A percentile compares a stretch with the other conserved stretches of the same genome.
phyloP scores from a whole-genome alignment of 2,113 vertebrate species.

The Cervus canadensis region DNA sequence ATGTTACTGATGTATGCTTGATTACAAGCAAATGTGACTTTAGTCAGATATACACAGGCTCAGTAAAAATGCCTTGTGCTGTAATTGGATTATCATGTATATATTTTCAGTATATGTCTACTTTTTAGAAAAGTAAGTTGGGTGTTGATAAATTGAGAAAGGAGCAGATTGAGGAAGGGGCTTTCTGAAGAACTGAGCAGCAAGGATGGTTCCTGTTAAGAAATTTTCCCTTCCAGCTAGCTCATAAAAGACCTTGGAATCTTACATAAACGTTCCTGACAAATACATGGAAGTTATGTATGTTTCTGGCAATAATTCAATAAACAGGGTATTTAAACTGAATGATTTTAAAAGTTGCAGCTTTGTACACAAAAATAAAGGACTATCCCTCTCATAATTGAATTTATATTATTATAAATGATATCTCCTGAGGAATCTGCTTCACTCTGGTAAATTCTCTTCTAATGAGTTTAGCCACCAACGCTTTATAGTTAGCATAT shows the following conservation, averaged over 20 bases:
- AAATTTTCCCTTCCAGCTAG: not conserved
- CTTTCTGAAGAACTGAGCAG: not conserved
- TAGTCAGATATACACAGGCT: not conserved
- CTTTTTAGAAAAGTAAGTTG: not conserved
- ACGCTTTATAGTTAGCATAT: not conserved
- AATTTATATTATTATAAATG: not conserved
- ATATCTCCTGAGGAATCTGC: not conserved
- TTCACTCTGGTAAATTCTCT: not conserved
- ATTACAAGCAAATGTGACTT: not conserved
- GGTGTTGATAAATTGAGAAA: not conserved
- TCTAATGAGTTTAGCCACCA: not conserved
- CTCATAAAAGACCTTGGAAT: not conserved
- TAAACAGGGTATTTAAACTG: not conserved
- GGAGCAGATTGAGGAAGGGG: not conserved
- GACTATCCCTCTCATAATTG: not conserved
- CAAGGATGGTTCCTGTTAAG: not conserved
- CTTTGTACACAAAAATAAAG: not conserved
- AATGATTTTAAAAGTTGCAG: not conserved
- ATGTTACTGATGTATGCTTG: not conserved
- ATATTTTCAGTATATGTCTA: not conserved
- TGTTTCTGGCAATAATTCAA: not conserved
- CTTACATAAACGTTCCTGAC: not conserved
- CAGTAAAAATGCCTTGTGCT: not conserved
- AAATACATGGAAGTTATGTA: not conserved
- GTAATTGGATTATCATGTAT: too few species aligned